Evolutionary conservation across 2,888 invertebrate species (phyloP), one percentile per base, ranked within the genome.

Genomic region (Diloba caeruleocephala): DNA sequence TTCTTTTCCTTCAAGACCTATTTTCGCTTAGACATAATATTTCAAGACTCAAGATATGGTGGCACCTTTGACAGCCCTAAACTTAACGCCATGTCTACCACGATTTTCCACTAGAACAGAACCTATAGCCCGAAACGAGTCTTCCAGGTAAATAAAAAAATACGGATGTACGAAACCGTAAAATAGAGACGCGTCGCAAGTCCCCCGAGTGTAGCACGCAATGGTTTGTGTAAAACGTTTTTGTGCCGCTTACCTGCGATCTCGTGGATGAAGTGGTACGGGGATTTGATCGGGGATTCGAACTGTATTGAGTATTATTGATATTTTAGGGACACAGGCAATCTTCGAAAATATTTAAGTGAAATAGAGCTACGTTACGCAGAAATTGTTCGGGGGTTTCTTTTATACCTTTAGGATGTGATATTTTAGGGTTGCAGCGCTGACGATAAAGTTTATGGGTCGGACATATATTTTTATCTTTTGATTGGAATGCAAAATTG

Each of bases 211-310:
- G 42, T 33, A 39, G 31, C 54, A 43, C 33, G 65, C 59, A 65
- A 60, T 69, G 65, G 57, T 56, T 59, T 51, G 51, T 57, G 41
- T 49, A 9, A 62, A 52, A 48, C 21, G 26, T 59, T 59, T 70
- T 56, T 41, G 38, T 59, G 42, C 55, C 59, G 36, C 33, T 62
- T 59, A 58, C 48, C 50, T 58, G 34, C 14, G 17, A 51, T 54
- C 15, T 38, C 48, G 19, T 34, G 39, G 56, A 12, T 25, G 29
- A 46, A 49, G 28, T 49, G 39, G 45, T 49, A 23, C 32, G 9
- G 28, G 26, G 52, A 49, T 56, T 54, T 56, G 42, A 56, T 43
- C 33, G 49, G 28, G 39, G 37, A 54, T 46, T 37, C 21, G 8
- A 12, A 33, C 21, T 50, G 26, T 50, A 29, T 48, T 31, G 33